Percentiles rank a stretch among this genome's conserved stretches.
These are phyloP conservation scores for Chrosomus eos DNA, from an alignment of 2,797 vertebrate species.

Conservation along the genomic window DNA sequence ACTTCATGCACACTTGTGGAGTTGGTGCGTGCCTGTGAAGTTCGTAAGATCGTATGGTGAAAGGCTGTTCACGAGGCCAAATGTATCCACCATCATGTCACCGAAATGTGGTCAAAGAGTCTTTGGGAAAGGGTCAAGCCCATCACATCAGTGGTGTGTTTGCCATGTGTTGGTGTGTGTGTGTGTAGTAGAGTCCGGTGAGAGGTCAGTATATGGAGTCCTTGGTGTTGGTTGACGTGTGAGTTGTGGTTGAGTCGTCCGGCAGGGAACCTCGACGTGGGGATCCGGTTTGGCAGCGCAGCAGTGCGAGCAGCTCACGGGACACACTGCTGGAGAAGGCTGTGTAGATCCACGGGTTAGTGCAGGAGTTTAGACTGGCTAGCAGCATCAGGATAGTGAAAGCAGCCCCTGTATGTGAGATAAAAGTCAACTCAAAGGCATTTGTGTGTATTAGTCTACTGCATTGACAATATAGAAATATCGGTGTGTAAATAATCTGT, in stretches of 20 bases:
- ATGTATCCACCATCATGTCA: not conserved
- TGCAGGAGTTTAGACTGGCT: constrained; percentile 93
- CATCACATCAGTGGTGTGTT: not conserved
- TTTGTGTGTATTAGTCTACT: not conserved
- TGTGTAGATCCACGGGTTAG: constrained; percentile 95
- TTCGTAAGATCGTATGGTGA: not conserved
- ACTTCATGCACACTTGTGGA: not conserved
- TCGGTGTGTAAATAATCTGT: not conserved
- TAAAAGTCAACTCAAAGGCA: not conserved
- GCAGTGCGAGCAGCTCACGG: constrained; percentile 77
- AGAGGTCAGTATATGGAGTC: constrained; percentile 67
- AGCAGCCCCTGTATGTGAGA: constrained; percentile 71
- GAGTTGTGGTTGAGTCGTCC: constrained; percentile 79
- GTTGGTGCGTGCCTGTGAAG: not conserved
- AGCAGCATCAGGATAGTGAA: constrained; percentile 93
- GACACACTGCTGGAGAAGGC: constrained; percentile 91
- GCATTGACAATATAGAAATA: not conserved
- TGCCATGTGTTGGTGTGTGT: not conserved
- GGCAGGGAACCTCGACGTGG: constrained; percentile 66
- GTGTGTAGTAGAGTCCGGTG: not conserved
- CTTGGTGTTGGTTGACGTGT: constrained; percentile 75
- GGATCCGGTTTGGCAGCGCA: constrained; percentile 69
- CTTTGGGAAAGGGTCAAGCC: not conserved
- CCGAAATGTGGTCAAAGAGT: not conserved
- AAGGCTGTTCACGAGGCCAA: not conserved